Conservation (phyloP, 2,797 vertebrate species). For the Pristis pectinata region DNA sequence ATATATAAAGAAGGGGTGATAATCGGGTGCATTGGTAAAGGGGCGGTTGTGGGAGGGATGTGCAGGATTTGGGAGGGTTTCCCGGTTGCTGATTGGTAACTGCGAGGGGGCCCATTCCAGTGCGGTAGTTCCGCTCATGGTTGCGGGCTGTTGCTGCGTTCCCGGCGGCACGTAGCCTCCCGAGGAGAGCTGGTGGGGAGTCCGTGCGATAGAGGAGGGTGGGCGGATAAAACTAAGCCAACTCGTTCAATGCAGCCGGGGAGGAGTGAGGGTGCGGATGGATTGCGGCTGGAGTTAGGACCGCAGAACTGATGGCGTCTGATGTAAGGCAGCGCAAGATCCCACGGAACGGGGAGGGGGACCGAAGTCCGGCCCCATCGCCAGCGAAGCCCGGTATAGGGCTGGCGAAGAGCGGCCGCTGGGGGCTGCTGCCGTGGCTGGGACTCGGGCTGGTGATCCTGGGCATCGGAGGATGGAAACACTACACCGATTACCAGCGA, state of each 20-base stretch:
- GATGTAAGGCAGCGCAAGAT: neutral
- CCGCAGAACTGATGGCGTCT: neutral
- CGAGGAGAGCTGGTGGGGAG: neutral
- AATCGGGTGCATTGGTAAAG: no score
- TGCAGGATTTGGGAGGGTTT: no score
- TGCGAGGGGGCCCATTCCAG: neutral
- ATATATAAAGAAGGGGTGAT: no score
- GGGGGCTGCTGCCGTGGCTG: neutral
- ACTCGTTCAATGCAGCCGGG: neutral
- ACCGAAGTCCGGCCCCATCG: neutral
- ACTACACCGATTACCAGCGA: neutral
- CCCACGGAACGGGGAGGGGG: neutral
- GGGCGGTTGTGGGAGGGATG: no score
- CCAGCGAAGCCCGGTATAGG: no score
- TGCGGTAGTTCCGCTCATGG: neutral
- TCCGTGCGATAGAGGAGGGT: no score
- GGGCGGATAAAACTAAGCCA: no score
- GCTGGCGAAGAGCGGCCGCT: neutral
- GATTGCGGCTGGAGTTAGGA: neutral
- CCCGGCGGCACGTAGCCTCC: neutral
- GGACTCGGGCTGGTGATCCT: neutral
- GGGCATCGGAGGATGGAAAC: neutral
- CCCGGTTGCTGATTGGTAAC: neutral
- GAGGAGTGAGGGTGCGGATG: neutral
- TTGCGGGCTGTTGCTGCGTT: neutral